Conservation (phyloP, 2,888 invertebrate genomes). For the Hirudinaria manillensis region DNA sequence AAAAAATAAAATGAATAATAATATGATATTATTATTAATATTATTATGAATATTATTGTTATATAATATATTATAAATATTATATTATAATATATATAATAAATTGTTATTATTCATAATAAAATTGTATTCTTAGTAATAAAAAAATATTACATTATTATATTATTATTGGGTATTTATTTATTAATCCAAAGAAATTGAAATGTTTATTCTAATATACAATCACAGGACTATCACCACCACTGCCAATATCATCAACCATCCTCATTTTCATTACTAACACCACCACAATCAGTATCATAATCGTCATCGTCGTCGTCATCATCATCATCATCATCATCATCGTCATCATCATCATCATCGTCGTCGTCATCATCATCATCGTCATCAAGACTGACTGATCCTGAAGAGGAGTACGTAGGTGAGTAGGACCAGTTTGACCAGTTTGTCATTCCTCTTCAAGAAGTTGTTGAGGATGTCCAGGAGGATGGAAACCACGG, state of each 20-base stretch:
- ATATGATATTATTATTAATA: background rate
- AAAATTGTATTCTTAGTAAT: too few relatives aligned
- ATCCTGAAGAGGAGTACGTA: slow-evolving; percentile 17
- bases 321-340: background rate
- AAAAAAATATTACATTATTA: too few relatives aligned
- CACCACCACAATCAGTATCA: background rate
- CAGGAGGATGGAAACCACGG: background rate
- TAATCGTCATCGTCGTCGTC: background rate
- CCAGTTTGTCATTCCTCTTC: background rate
- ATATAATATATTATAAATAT: too few relatives aligned
- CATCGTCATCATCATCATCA: background rate
- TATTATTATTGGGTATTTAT: background rate
- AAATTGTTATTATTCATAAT: too few relatives aligned
- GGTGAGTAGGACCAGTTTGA: slow-evolving; percentile 21
- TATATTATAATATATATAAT: too few relatives aligned
- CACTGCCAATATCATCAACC: background rate
- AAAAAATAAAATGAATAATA: too few relatives aligned
- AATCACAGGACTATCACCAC: background rate
- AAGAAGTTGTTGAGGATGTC: background rate
- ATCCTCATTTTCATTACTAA: too few relatives aligned
- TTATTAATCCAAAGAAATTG: background rate
- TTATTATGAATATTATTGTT: background rate
- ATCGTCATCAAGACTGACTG: slow-evolving; percentile 1
- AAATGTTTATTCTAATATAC: background rate
- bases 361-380: background rate